Base-by-base conservation (phyloP, 1,140 invertebrate genomes). In the Cydia amplana region DNA sequence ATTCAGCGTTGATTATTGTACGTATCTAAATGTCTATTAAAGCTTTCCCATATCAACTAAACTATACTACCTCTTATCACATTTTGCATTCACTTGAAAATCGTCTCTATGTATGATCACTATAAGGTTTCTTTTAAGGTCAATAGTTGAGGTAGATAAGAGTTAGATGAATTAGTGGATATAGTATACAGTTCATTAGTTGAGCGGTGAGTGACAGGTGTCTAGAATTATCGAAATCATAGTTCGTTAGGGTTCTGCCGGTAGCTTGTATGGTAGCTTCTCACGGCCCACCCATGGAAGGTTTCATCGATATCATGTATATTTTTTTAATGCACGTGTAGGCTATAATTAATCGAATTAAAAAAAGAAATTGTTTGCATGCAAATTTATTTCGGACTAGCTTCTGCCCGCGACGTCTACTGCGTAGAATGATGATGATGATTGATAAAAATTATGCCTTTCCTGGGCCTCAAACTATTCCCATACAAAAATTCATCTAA, bases 11-110 rank as follows among this genome's bases (percentile, higher is more conserved):
- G 36, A 70, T 18, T 40, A 36, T 70, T 70, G 65, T 70, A 36
- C 64, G 64, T 23, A 70, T 70, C 28, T 70, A 70, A 70, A 70
- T 70, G 65, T 32, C 32, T 70, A 70, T 70, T 70, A 70, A 70
- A 70, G 43, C 65, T 70, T 70, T 70, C 65, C 65, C 65, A 70
- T 36, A 60, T 60, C 18, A 60, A 60, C 18, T 9, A 23, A 60
- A 40, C 65, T 36, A 18, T 36, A 32, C 25, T 16, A 60, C 18
- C 55, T 60, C 55, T 60, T 60, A 60, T 23, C 18, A 23, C 18
- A 60, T 10, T 20, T 23, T 23, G 51, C n/a, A 18, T 55, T 55
- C 16, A 55, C 5, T 55, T 16, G n/a, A 23, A 60, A 60, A 10
- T 23, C 18, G 12, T 23, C 18, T 23, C 1, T 60, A 23, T 60